Evolutionary conservation across 1,140 invertebrate genomes (phyloP).

Genomic region (Vanessa tameamea): DNA sequence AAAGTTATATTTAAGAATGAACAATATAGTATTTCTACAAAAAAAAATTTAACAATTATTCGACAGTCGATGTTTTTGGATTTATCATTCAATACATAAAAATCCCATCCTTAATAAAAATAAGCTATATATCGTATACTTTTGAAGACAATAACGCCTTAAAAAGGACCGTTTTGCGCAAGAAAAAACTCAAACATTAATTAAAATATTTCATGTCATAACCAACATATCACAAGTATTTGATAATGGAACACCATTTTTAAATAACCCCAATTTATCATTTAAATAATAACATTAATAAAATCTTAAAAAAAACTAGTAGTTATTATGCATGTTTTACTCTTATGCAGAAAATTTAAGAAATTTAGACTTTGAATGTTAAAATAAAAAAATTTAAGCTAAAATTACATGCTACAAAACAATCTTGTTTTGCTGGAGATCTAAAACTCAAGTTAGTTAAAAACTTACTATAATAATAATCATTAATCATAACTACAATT

Average conservation of each 20-base stretch:
- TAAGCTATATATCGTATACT: constrained; percentile 11
- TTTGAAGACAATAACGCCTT: neutral
- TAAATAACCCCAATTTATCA: neutral
- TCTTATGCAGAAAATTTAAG: neutral
- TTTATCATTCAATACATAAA: neutral
- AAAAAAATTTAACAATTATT: too few species aligned
- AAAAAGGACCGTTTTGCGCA: neutral
- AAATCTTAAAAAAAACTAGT: neutral
- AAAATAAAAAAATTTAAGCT: too few species aligned
- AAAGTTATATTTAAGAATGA: too few species aligned
- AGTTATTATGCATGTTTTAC: constrained; percentile 3
- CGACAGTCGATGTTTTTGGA: neutral
- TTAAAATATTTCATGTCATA: constrained; percentile 1
- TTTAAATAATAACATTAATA: neutral
- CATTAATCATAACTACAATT: neutral
- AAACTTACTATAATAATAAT: neutral
- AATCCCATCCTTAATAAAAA: constrained; percentile 1
- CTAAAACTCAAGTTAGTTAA: constrained; percentile 1
- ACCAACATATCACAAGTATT: constrained; percentile 9
- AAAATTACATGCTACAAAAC: neutral
- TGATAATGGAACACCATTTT: neutral
- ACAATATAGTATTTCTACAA: too few species aligned
- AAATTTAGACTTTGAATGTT: neutral
- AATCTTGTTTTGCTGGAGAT: neutral
- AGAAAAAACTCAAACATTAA: constrained; percentile 1